Evolutionary conservation across 1,140 invertebrate species (phyloP).

Genomic region (Cyrtorhinus lividipennis): DNA sequence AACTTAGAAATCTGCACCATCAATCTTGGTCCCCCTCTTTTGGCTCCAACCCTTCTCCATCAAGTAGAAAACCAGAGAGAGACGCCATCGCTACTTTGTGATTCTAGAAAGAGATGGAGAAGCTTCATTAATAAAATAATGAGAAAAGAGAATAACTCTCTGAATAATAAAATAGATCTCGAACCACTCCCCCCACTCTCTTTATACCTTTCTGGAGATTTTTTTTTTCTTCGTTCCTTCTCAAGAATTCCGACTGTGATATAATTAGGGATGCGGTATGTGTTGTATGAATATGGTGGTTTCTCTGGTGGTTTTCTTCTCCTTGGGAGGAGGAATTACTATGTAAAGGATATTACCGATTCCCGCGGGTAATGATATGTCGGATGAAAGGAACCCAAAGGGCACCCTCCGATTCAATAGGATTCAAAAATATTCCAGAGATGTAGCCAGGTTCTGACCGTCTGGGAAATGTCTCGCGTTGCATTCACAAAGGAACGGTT

Average conservation of each 20-base stretch:
- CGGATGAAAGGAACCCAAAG: conserved; percentile 1
- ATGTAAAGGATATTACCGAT: conserved; percentile 8
- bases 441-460: neutral
- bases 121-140: neutral
- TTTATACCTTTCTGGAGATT: too few relatives aligned
- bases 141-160: neutral
- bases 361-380: conserved; percentile 11
- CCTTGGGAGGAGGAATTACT: too few relatives aligned
- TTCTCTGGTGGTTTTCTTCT: too few relatives aligned
- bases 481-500: neutral
- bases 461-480: conserved; percentile 10
- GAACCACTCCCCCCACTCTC: too few relatives aligned
- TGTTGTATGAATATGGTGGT: neutral
- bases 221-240: neutral
- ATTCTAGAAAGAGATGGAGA: neutral
- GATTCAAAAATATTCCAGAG: conserved; percentile 9
- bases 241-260: neutral
- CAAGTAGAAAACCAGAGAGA: too few relatives aligned
- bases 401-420: neutral
- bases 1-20: neutral
- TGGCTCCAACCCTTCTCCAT: too few relatives aligned
- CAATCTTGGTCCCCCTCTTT: neutral
- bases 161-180: neutral
- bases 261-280: conserved; percentile 3
- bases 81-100: neutral